Percentiles rank a stretch among this genome's conserved stretches.
phyloP scores from a whole-genome alignment of 2,113 vertebrate genomes.

The Paradoxurus hermaphroditus region DNA sequence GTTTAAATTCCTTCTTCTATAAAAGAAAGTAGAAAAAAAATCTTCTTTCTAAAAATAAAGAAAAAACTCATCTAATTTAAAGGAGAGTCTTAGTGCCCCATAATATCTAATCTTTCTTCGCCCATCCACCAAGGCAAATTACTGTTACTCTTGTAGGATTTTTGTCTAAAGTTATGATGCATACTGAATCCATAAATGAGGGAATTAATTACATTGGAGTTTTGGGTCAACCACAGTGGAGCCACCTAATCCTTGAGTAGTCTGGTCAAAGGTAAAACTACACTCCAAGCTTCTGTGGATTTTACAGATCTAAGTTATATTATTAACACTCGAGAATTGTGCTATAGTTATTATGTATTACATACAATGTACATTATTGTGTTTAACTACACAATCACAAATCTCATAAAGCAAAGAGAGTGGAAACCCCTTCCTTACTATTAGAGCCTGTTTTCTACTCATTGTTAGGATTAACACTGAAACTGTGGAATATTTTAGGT shows the following conservation, averaged over 20 bases:
- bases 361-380: background rate
- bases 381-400: background rate
- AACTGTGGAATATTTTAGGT: background rate
- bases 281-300: background rate
- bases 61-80: background rate
- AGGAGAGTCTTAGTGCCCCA: background rate
- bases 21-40: background rate
- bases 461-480: background rate
- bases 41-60: background rate
- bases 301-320: background rate
- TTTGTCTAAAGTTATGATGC: background rate
- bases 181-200: background rate
- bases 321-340: background rate
- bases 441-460: slow-evolving; percentile 20
- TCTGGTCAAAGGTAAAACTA: background rate
- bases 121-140: background rate
- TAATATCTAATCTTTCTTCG: background rate
- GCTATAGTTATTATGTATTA: background rate
- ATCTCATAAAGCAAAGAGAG: background rate
- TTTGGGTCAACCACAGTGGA: background rate
- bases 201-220: background rate
- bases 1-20: background rate
- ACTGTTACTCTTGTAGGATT: background rate
- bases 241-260: background rate
- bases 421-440: background rate